A percentile compares a stretch with the other conserved stretches of the same genome.
phyloP scores from a whole-genome alignment of 2,888 invertebrate genomes.

The Vannuccia rotundouncinata region DNA sequence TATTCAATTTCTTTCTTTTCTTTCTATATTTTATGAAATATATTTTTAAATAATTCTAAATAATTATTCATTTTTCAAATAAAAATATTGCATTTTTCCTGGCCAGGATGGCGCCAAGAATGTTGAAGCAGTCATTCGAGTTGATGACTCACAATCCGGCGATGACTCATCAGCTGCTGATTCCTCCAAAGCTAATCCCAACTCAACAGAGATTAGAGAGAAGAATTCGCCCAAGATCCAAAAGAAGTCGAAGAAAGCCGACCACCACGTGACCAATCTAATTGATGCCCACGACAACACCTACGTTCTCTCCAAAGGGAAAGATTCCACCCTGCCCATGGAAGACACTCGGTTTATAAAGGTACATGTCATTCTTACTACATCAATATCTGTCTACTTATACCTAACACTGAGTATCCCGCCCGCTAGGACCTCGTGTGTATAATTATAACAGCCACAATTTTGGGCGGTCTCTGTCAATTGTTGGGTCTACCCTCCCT shows the following conservation, averaged over 20 bases:
- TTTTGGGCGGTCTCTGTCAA: constrained; percentile 41
- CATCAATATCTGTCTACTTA: not conserved
- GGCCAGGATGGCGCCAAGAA: not conserved
- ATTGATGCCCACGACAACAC: constrained; percentile 44
- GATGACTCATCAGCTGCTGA: not conserved
- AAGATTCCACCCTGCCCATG: constrained; percentile 43
- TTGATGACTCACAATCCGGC: not conserved
- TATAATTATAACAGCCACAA: constrained; percentile 40
- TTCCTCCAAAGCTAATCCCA: not conserved
- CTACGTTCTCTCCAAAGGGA: constrained; percentile 43
- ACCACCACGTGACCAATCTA: constrained; percentile 41
- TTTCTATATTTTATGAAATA: too few species aligned
- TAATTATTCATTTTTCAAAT: too few species aligned
- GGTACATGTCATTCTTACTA: constrained; percentile 38
- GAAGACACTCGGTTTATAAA: constrained; percentile 43
- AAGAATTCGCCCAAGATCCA: not conserved
- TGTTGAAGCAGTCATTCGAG: constrained; percentile 42
- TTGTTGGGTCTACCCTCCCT: constrained; percentile 42
- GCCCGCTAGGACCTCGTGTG: constrained; percentile 43
- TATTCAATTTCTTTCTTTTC: too few species aligned
- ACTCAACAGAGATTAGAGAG: not conserved
- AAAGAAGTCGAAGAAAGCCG: not conserved
- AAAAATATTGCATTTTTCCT: too few species aligned
- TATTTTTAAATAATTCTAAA: too few species aligned
- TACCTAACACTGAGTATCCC: not conserved